A percentile compares a stretch with the other conserved stretches of the same genome.
phyloP scores from a whole-genome alignment of 1,140 invertebrate species.

The Protaetia brevitarsis region DNA sequence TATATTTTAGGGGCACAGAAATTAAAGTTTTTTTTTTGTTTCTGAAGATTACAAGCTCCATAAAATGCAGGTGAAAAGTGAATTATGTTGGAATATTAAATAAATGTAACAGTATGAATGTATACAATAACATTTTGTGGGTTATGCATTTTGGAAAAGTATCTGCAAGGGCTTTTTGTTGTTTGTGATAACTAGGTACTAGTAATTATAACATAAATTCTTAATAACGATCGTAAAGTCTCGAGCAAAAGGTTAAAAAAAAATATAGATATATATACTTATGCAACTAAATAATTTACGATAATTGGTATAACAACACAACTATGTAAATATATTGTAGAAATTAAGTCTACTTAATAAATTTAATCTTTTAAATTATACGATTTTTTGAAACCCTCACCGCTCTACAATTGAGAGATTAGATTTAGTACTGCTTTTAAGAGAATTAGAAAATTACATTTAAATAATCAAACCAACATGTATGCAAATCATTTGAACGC shows the following conservation, averaged over 20 bases:
- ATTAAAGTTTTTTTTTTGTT: not conserved
- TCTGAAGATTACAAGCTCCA: not conserved
- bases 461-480: no score
- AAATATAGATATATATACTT: no score
- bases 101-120: not conserved
- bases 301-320: not conserved
- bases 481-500: no score
- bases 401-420: no score
- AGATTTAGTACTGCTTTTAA: no score
- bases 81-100: not conserved
- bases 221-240: not conserved
- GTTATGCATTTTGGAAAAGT: not conserved
- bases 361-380: constrained; percentile 10
- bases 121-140: not conserved
- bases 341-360: constrained; percentile 2
- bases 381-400: no score
- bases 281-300: no score
- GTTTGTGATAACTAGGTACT: constrained; percentile 11
- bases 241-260: not conserved
- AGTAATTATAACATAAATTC: constrained; percentile 9
- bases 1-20: no score
- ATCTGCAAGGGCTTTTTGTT: constrained; percentile 13
- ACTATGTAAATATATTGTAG: constrained; percentile 7
- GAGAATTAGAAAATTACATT: no score
- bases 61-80: not conserved